Evolutionary conservation across 2,888 invertebrate genomes (phyloP), one percentile per base, ranked within the genome.

Genomic region (Drosophila nr. perissopoda): DNA sequence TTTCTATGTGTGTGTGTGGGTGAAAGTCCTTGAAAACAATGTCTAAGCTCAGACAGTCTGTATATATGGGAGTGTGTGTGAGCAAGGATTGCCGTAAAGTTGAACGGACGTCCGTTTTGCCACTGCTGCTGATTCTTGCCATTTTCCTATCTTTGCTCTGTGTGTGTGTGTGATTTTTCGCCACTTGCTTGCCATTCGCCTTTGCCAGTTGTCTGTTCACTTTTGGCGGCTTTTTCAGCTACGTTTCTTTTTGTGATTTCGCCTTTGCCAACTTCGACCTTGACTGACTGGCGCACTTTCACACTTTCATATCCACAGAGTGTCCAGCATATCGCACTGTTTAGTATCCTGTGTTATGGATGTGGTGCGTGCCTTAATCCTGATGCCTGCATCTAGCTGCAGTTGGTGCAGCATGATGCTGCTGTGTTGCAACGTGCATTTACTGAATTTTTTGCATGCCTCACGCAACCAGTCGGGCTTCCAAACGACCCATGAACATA

Each of bases 1-100:
- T 59, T 5, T 60, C 3, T 59, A 29, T 56, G 33, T 68, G n/a
- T 74, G 61, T 76, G 79, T 82, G 76, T 65, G 81, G 76, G 81
- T 66, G 72, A 74, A 72, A 76, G 87, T 86, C 82, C 83, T 88
- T 83, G 82, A 81, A 88, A 81, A 72, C 75, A 81, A 75, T 65
- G 82, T 84, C 88, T 88, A 85, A 84, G 87, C 84, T 76, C 66
- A 70, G 68, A 60, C 73, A 68, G 21, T 48, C 42, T 42, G 34
- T 31, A 16, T 31, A 36, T 11, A 27, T 52, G 46, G 4, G 38
- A 31, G 56, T 70, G 48, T 61, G 59, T 38, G 68, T 16, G 57
- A 36, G 49, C 42, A 58, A 42, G 54, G 58, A 61, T 67, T 72
- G 69, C 63, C 64, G 57, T 62, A 79, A 85, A 86, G 87, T 87